Conservation (phyloP, 2,797 vertebrate genomes). For the Anguilla megastoma region DNA sequence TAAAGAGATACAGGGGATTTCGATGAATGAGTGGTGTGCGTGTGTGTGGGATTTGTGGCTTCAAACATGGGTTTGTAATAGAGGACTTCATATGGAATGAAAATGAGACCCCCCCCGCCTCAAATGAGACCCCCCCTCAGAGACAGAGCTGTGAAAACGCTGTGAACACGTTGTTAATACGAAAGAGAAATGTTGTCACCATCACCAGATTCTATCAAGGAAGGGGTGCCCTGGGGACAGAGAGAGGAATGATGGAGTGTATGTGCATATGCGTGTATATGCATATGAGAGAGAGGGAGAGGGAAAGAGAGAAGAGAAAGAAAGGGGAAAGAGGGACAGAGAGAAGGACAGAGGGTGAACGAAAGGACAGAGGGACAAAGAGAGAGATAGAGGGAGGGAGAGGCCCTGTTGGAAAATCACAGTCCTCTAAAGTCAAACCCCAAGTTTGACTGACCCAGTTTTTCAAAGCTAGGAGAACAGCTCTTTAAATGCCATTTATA, state of each 20-base stretch:
- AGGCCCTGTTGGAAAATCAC: constrained; percentile 3
- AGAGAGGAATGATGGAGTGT: background rate
- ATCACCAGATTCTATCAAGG: constrained; percentile 37
- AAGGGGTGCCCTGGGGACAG: background rate
- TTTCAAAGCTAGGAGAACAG: constrained; percentile 31
- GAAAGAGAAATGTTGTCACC: constrained; percentile 38
- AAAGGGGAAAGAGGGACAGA: background rate
- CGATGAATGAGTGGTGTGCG: background rate
- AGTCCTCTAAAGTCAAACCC: background rate
- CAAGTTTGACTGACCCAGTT: constrained; percentile 19
- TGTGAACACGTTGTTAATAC: constrained; percentile 49
- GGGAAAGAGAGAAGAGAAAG: background rate
- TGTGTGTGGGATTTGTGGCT: background rate
- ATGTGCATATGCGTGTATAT: background rate
- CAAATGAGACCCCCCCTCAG: constrained; percentile 53
- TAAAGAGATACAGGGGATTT: constrained; percentile 50
- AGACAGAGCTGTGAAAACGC: constrained; percentile 38
- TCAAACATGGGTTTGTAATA: constrained; percentile 55
- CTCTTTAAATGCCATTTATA: constrained; percentile 54
- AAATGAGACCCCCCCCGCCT: constrained; percentile 72
- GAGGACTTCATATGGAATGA: constrained; percentile 68
- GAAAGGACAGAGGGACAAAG: constrained; percentile 25
- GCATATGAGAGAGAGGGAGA: background rate
- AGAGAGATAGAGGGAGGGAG: background rate
- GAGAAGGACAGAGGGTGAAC: constrained; percentile 15